Percentiles rank a stretch among this genome's conserved stretches.
phyloP scores from a whole-genome alignment of 2,113 vertebrate species.

The Ammospiza caudacuta region DNA sequence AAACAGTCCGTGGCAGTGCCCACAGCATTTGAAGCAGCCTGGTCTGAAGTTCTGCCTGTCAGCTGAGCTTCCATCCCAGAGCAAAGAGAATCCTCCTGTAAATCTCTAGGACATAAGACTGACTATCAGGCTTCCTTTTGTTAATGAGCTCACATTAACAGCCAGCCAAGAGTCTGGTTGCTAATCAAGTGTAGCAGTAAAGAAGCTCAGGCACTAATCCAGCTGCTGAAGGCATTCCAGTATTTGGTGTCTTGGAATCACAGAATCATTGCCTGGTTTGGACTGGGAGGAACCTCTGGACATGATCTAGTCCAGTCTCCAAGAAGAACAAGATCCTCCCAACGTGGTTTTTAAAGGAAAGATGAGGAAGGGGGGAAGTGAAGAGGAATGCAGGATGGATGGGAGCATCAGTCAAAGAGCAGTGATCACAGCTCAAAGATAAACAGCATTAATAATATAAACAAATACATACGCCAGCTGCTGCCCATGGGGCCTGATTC shows the following conservation, averaged over 20 bases:
- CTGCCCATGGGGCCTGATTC: neutral
- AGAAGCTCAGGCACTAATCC: neutral
- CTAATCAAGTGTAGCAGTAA: neutral
- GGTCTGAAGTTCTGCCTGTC: slow-evolving; percentile 20
- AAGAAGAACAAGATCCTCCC: neutral
- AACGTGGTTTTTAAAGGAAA: neutral
- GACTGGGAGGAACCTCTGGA: neutral
- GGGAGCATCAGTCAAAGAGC: neutral
- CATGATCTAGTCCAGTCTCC: neutral
- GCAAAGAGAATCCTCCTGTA: slow-evolving; percentile 21
- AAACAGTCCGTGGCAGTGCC: neutral
- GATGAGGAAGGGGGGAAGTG: neutral
- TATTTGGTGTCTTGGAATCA: neutral
- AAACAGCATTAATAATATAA: neutral
- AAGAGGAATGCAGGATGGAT: neutral
- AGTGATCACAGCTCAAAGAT: neutral
- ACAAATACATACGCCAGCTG: neutral
- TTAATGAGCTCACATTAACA: slow-evolving; percentile 6
- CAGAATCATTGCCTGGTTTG: neutral
- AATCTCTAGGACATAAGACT: neutral
- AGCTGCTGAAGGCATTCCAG: neutral
- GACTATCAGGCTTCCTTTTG: neutral
- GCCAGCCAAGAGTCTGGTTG: slow-evolving; percentile 14
- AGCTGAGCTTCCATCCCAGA: neutral
- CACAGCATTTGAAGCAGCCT: slow-evolving; percentile 7